These are phyloP conservation scores for Nipponia nippon DNA, from an alignment of 2,113 vertebrate species.

Conservation along the genomic window DNA sequence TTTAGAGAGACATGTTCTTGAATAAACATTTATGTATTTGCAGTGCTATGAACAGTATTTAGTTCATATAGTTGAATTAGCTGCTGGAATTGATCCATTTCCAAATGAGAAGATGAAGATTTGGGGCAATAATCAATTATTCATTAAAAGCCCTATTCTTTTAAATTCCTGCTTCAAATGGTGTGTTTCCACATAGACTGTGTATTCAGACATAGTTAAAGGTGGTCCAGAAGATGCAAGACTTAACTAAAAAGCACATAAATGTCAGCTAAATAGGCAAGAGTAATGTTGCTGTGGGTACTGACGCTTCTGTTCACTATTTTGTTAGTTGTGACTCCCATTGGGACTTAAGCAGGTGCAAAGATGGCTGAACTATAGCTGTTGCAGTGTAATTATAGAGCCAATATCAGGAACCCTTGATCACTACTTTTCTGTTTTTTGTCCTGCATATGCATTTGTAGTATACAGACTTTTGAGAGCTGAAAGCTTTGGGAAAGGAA, in stretches of 20 bases:
- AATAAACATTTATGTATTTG: background rate
- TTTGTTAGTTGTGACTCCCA: background rate
- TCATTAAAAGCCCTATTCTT: background rate
- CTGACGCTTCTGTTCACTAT: background rate
- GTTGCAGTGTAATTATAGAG: background rate
- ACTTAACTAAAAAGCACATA: background rate
- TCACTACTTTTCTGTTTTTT: background rate
- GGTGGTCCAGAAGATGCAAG: background rate
- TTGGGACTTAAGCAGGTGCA: background rate
- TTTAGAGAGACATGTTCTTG: background rate
- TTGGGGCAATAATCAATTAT: background rate
- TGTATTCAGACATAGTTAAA: background rate
- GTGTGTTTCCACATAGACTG: background rate
- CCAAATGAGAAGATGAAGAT: background rate
- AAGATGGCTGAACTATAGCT: background rate
- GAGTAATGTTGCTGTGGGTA: background rate
- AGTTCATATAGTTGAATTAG: background rate
- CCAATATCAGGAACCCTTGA: background rate
- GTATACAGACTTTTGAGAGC: background rate
- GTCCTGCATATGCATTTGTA: background rate
- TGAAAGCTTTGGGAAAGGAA: background rate
- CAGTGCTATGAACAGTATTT: background rate
- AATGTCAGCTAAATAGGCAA: background rate
- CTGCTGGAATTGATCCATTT: background rate
- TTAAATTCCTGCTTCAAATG: background rate